Evolutionary conservation across 2,888 invertebrate species (phyloP).

Genomic region (Cristatella mucedo): DNA sequence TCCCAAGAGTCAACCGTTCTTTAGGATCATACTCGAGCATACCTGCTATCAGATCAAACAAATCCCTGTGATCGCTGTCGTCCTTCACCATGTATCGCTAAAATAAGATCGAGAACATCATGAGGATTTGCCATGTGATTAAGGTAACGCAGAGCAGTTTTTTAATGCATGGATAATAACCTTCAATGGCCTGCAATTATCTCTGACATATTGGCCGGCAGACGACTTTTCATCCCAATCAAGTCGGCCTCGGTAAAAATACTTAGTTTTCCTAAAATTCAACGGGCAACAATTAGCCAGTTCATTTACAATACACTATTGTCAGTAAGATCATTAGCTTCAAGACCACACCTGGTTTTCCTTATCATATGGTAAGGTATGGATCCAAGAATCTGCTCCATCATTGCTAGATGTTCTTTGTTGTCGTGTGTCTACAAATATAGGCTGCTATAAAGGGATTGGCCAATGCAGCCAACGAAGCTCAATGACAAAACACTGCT

Average conservation of each 20-base stretch:
- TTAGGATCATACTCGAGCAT: constrained; percentile 95
- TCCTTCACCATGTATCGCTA: constrained; percentile 77
- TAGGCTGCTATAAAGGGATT: not conserved
- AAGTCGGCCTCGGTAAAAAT: constrained; percentile 75
- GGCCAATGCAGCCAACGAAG: not conserved
- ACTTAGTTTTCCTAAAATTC: too few species aligned
- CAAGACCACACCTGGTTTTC: constrained; percentile 45
- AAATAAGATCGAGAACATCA: constrained; percentile 19
- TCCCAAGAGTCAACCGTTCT: constrained; percentile 67
- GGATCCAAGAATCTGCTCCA: constrained; percentile 92
- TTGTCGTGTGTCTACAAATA: constrained; percentile 81
- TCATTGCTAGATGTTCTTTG: constrained; percentile 98
- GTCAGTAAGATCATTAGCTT: too few species aligned
- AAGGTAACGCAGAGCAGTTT: too few species aligned
- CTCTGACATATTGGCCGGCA: constrained; percentile 88
- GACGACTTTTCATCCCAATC: constrained; percentile 96
- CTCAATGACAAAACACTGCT: constrained; percentile 1
- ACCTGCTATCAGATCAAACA: constrained; percentile 81
- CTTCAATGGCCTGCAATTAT: constrained; percentile 87
- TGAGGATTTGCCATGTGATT: too few species aligned
- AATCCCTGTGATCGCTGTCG: constrained; percentile 71
- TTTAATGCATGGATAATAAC: constrained; percentile 45
- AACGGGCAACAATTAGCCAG: too few species aligned
- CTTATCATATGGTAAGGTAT: constrained; percentile 66
- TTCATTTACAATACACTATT: too few species aligned